phyloP scores from a whole-genome alignment of 2,888 invertebrate species.

The Yponomeuta malinellus region DNA sequence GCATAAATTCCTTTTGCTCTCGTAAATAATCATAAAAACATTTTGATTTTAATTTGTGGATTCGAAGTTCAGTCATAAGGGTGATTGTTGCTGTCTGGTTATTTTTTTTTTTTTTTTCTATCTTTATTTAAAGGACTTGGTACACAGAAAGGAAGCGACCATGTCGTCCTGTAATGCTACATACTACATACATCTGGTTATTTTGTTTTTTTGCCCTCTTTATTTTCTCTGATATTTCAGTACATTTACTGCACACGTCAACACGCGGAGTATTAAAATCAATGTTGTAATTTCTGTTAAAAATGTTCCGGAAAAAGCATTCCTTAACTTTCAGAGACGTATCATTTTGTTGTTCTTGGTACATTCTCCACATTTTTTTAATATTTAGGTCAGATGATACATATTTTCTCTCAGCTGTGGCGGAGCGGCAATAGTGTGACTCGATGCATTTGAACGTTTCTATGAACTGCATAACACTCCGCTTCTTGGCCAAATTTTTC shows the following conservation, averaged over 20 bases:
- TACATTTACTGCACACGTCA: constrained; percentile 10
- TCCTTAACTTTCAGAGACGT: constrained; percentile 17
- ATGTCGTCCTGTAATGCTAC: too few relatives aligned
- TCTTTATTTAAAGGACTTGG: too few relatives aligned
- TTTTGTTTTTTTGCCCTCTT: constrained; percentile 11
- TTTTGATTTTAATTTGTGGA: constrained; percentile 17
- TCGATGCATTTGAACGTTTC: constrained; percentile 25
- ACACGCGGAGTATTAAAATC: constrained; percentile 14
- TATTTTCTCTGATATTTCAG: constrained; percentile 5
- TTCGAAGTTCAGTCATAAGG: constrained; percentile 17
- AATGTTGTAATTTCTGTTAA: constrained; percentile 18
- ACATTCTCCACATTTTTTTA: constrained; percentile 9
- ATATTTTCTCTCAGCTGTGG: constrained; percentile 24
- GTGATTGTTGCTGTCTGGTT: constrained; percentile 4
- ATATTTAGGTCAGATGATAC: constrained; percentile 17
- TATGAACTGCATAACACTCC: constrained; percentile 22
- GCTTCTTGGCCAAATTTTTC: constrained; percentile 20
- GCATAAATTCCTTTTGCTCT: constrained; percentile 13
- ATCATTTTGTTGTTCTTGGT: constrained; percentile 7
- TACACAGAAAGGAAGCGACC: too few relatives aligned
- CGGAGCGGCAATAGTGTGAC: constrained; percentile 24
- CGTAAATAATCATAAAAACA: constrained; percentile 8
- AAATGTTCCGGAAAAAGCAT: constrained; percentile 17
- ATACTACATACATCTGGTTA: too few relatives aligned
- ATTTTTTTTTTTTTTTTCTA: constrained; percentile 12